These are phyloP conservation scores for Poicephalus gulielmi DNA, from an alignment of 2,113 vertebrate genomes.

Conservation along the genomic window DNA sequence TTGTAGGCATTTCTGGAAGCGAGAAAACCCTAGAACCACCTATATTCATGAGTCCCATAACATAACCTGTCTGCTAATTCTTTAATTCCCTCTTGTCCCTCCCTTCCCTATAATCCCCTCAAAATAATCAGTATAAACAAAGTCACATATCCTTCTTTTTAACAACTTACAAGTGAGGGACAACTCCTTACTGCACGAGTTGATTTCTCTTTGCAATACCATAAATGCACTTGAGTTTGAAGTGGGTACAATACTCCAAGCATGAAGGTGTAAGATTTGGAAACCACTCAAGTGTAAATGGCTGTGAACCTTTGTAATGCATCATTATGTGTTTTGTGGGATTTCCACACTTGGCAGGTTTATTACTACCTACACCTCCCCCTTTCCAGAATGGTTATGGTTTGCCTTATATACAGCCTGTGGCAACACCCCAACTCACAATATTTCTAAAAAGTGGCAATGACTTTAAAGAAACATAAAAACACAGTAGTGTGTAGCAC, in stretches of 20 bases:
- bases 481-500: not conserved
- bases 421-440: rapidly evolving
- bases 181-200: not conserved
- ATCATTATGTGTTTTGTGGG: not conserved
- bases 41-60: rapidly evolving
- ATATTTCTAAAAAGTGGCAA: not conserved
- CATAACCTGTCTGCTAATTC: not conserved
- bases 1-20: not conserved
- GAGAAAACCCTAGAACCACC: not conserved
- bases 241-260: not conserved
- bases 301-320: not conserved
- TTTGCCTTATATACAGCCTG: not conserved
- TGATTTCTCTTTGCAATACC: not conserved
- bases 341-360: not conserved
- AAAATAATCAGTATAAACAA: not conserved
- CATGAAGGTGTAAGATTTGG: not conserved
- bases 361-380: not conserved
- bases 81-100: not conserved
- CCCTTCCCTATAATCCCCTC: not conserved
- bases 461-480: not conserved
- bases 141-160: not conserved
- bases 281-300: not conserved
- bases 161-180: not conserved
- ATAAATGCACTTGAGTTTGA: not conserved
- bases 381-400: not conserved